Base-by-base conservation (phyloP, 1,140 invertebrate species). In the Ephestia elutella region DNA sequence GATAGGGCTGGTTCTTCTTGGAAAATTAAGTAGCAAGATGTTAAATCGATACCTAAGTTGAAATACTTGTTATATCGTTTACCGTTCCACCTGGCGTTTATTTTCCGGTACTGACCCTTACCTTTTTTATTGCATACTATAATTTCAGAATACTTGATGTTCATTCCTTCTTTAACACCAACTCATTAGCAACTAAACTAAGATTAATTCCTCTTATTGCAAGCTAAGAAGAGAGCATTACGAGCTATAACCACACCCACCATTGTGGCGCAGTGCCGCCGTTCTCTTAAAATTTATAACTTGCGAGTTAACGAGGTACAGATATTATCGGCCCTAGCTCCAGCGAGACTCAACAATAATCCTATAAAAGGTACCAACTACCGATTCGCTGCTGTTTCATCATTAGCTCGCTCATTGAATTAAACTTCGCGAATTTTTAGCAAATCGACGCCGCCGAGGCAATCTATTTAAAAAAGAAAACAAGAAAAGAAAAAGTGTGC, bases 211-310 rank as follows among this genome's bases (percentile, higher is more conserved):
- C 38, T 20, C 50, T 17, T 25, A 49, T 57, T 49, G 48, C 48
- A 4, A 50, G 44, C 44, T 30, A 44, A 56, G 56, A 51, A 59
- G 59, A 65, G 63, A 63, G 64, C 57, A 60, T 54, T 25, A 62
- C 58, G 57, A 68, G 64, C 61, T 63, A 19, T 49, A 59, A 61
- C 73, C 69, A 70, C 73, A 69, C 71, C 71, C 57, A 35, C 69
- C 62, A 75, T 82, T 80, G 78, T 75, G 59, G 56, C 19, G n/a
- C 18, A 62, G 61, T 65, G 65, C 49, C 65, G 65, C 56, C 56
- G 30, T 32, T 13, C 18, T 20, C 65, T 75, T 71, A 66, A 75
- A 82, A 82, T 81, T 73, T 80, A 80, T 75, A 76, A 83, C 68
- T 73, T 71, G 57, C 68, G 62, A 71, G 65, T 67, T 82, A 84